Percentiles rank a stretch among this genome's conserved stretches.
phyloP scores from a whole-genome alignment of 2,113 vertebrate genomes.

The Mastomys natalensis region DNA sequence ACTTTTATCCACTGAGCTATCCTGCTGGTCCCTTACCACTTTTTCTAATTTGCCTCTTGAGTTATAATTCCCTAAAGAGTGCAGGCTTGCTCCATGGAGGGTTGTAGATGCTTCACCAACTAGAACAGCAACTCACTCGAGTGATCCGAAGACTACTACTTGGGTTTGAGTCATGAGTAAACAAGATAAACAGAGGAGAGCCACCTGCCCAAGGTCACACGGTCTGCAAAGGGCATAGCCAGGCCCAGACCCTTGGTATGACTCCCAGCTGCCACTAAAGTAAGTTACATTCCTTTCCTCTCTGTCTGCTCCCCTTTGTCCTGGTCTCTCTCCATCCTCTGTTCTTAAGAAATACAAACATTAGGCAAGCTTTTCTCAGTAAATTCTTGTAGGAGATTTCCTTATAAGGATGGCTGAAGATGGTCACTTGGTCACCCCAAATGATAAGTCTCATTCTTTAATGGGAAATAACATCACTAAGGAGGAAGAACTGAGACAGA shows the following conservation, averaged over 20 bases:
- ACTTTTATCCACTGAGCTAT: background rate
- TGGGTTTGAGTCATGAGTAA: background rate
- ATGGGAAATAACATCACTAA: background rate
- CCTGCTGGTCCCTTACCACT: background rate
- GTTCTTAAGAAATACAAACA: background rate
- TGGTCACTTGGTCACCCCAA: background rate
- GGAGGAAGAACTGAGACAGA: background rate
- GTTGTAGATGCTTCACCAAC: background rate
- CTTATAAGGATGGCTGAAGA: background rate
- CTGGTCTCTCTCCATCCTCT: background rate
- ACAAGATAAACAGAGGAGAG: background rate
- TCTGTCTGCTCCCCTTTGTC: too few relatives aligned
- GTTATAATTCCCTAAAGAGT: background rate
- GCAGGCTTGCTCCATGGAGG: background rate
- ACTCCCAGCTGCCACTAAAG: background rate
- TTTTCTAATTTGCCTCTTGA: background rate
- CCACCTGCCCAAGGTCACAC: too few relatives aligned
- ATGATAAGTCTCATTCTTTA: background rate
- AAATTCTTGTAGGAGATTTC: background rate
- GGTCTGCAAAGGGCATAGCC: background rate
- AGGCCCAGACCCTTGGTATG: background rate
- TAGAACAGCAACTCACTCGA: background rate
- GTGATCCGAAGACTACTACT: rapidly evolving
- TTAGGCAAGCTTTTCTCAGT: background rate
- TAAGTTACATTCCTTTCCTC: background rate